Evolutionary conservation across 1,140 invertebrate species (phyloP), one percentile per base, ranked within the genome.

Genomic region (Anadara kagoshimensis): DNA sequence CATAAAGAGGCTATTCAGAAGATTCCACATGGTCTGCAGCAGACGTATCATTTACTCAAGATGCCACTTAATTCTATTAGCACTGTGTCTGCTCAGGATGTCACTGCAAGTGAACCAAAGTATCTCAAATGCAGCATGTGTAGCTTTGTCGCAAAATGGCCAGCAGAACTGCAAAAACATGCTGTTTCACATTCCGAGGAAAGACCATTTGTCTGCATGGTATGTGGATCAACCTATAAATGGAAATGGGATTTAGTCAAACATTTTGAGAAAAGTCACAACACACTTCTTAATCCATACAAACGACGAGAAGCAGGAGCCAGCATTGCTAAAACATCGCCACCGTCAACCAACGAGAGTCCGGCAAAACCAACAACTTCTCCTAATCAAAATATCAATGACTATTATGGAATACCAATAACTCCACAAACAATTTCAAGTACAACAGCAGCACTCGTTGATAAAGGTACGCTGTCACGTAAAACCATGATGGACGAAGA

Each of bases 221-320:
- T 89, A 5, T 90, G 89, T 77, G 87, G 86, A 16, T 83, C 86
- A 11, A 88, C 87, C 20, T 89, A 88, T 75, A 87, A 89, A 69
- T 88, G 88, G 87, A 85, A 88, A 74, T 89, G 87, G 87, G 87
- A 89, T 71, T 76, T 90, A 45, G 87, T 87, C 16, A 89, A 89
- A 68, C 89, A 90, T 77, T 89, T 89, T 80, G 86, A 89, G 59
- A 87, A 87, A 58, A 84, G 83, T 62, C 88, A 89, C 66, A 78
- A 80, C n/a, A 78, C 79, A 20, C 82, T 89, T 24, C 83, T 85
- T 11, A 89, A 89, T 76, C 88, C 88, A n/a, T 89, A 89, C 70
- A 88, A 87, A 67, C 80, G 86, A 57, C 78, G 83, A 49, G 85
- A 87, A 68, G 63, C 70, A 67, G 66, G 75, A 57, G n/a, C 63